Conservation (phyloP, 2,113 vertebrate genomes). For the Amazona guildingii region DNA sequence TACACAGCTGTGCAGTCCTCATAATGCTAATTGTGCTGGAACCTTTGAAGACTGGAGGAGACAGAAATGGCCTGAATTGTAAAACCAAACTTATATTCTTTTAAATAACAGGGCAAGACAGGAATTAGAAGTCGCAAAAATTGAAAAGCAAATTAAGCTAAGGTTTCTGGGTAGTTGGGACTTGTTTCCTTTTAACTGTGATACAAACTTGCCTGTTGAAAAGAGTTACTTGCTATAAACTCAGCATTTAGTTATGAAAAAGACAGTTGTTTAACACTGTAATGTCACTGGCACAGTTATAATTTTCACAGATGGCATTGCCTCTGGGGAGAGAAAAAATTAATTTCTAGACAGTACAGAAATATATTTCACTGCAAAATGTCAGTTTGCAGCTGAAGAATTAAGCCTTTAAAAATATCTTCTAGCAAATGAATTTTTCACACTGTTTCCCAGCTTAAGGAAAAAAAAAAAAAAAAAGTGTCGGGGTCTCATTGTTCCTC, state of each 20-base stretch:
- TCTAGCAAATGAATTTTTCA: conserved; percentile 12
- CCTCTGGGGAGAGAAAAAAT: conserved; percentile 16
- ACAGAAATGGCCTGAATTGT: neutral
- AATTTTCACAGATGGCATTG: neutral
- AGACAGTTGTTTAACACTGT: neutral
- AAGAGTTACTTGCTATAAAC: neutral
- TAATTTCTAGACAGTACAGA: conserved; percentile 16
- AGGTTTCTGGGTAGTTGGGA: neutral
- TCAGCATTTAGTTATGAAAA: neutral
- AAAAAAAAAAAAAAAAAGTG: neutral
- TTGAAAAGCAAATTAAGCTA: neutral
- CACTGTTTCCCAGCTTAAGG: neutral
- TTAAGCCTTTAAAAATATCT: conserved; percentile 4
- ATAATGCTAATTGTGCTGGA: neutral
- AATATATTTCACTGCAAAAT: conserved; percentile 6
- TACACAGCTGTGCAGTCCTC: neutral
- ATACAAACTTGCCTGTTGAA: neutral
- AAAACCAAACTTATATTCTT: neutral
- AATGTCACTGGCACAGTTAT: neutral
- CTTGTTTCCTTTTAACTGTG: neutral
- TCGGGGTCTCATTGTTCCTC: neutral
- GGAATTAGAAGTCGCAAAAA: neutral
- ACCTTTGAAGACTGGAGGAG: neutral
- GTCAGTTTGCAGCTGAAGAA: conserved; percentile 7
- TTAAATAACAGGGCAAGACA: neutral